Conservation (phyloP, 2,888 invertebrate species). For the Neoitamus cyanurus region DNA sequence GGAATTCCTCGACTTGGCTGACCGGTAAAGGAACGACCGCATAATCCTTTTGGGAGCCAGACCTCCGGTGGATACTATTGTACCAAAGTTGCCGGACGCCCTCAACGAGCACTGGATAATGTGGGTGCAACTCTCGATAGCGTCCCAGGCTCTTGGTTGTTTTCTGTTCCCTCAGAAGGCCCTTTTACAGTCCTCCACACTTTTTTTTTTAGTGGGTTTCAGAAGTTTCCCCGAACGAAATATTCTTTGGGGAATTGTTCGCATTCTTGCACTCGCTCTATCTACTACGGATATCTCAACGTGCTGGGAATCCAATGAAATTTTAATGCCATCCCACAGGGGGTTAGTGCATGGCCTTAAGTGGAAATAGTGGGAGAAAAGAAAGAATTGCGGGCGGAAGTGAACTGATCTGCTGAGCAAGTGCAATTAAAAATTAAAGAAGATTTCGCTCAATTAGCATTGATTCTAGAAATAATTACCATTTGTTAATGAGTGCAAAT, state of each 20-base stretch:
- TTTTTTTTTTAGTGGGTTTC: neutral
- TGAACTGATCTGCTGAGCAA: too few species aligned
- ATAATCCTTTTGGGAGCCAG: neutral
- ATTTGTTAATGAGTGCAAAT: too few species aligned
- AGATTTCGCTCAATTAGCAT: neutral
- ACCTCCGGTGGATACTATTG: neutral
- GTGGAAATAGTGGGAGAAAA: neutral
- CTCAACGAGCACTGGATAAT: neutral
- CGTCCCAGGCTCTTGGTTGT: neutral
- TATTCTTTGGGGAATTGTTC: constrained; percentile 8
- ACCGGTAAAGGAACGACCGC: neutral
- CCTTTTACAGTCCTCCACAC: neutral
- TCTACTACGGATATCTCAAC: neutral
- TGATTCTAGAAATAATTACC: too few species aligned
- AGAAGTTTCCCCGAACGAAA: neutral
- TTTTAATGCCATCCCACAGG: neutral
- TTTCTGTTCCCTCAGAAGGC: neutral
- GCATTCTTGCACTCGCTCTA: neutral
- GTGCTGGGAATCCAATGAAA: neutral
- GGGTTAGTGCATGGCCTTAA: neutral
- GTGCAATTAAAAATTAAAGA: neutral
- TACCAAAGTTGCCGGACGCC: neutral
- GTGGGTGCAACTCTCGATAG: neutral
- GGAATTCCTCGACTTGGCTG: neutral
- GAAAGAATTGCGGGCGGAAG: neutral